phyloP scores from a whole-genome alignment of 2,113 vertebrate genomes.

The Anas platyrhynchos region DNA sequence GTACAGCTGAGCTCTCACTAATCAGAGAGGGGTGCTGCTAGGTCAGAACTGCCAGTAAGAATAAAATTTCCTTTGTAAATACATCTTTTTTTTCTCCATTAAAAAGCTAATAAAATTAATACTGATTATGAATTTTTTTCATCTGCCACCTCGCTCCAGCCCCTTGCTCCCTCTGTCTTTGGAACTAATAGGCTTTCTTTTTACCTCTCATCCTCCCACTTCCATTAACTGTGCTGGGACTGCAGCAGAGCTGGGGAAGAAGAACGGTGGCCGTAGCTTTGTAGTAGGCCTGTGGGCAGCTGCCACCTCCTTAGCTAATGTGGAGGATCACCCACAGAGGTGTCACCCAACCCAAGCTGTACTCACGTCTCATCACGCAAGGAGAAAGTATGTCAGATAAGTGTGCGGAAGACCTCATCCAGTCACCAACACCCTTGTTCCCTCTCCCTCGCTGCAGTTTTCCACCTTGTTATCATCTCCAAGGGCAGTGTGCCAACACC shows the following conservation, averaged over 20 bases:
- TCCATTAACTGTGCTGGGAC: background rate
- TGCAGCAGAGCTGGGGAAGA: background rate
- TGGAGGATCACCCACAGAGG: background rate
- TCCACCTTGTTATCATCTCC: background rate
- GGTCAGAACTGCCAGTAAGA: background rate
- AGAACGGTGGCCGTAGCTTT: background rate
- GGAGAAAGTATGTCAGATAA: background rate
- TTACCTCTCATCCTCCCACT: background rate
- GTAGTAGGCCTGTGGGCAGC: background rate
- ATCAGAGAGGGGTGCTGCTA: background rate
- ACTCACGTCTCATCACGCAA: background rate
- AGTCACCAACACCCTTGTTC: background rate
- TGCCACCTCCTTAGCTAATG: background rate
- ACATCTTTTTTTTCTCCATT: background rate
- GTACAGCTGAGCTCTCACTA: background rate
- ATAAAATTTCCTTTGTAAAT: background rate
- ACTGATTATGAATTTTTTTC: background rate
- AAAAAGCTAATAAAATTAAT: background rate
- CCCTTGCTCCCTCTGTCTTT: background rate
- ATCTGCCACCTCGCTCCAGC: background rate
- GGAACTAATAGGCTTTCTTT: background rate
- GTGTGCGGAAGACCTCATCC: background rate
- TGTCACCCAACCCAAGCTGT: background rate
- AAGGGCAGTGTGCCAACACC: background rate
- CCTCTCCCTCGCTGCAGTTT: accelerated